Evolutionary conservation across 2,797 vertebrate species (phyloP).

Genomic region (Prionace glauca): DNA sequence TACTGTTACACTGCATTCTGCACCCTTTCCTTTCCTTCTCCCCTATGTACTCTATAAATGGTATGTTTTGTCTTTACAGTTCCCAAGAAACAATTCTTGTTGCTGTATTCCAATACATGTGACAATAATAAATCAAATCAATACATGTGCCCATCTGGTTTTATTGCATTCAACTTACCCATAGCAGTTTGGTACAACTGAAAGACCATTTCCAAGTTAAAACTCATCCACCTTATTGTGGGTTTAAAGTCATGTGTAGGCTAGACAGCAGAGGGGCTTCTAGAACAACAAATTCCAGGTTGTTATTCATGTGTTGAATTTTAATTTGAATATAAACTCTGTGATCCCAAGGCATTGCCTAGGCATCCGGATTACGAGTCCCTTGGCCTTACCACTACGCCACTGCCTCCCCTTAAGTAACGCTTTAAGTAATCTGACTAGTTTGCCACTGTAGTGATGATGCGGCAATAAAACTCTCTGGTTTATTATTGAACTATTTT

Average conservation of each 20-base stretch:
- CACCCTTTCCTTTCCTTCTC: too few species aligned
- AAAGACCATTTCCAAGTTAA: neutral
- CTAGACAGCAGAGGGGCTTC: neutral
- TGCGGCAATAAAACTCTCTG: too few species aligned
- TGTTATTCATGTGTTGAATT: neutral
- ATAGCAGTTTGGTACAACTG: neutral
- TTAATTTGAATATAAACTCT: neutral
- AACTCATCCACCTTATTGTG: neutral
- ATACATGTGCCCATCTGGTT: neutral
- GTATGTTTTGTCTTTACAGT: too few species aligned
- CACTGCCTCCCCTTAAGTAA: neutral
- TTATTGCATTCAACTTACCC: neutral
- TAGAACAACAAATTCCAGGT: neutral
- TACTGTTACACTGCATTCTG: too few species aligned
- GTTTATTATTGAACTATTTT: neutral
- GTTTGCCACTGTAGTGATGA: neutral
- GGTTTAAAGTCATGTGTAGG: neutral
- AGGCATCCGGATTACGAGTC: neutral
- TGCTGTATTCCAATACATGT: too few species aligned
- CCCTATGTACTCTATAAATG: too few species aligned
- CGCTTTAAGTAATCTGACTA: neutral
- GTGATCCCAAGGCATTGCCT: too few species aligned
- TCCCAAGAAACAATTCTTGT: too few species aligned
- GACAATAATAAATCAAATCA: neutral
- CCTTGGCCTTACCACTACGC: neutral